Percentiles rank a stretch among this genome's conserved stretches.
phyloP scores from a whole-genome alignment of 2,113 vertebrate genomes.

The Oreotragus oreotragus region DNA sequence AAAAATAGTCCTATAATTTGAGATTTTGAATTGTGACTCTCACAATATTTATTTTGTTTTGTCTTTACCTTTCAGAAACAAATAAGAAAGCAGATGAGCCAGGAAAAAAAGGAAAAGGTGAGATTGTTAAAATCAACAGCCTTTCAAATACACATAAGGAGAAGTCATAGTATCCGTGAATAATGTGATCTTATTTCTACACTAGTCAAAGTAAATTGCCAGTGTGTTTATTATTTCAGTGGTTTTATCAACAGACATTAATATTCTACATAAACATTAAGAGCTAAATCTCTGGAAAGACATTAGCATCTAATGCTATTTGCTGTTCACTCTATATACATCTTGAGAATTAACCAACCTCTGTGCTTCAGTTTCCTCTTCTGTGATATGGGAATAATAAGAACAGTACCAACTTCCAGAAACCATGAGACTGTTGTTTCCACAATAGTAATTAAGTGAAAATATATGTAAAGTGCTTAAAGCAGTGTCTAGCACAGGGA shows the following conservation, averaged over 20 bases:
- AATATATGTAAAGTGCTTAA: background rate
- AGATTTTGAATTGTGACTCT: background rate
- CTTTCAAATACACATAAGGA: background rate
- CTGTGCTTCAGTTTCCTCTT: background rate
- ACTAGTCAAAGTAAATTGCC: background rate
- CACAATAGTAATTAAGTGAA: background rate
- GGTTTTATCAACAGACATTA: background rate
- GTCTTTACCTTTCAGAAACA: constrained; percentile 80
- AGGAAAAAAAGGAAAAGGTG: constrained; percentile 78
- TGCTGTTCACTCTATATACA: rapidly evolving
- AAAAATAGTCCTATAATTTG: background rate
- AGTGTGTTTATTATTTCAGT: background rate
- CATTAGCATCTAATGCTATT: background rate
- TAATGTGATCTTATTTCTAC: background rate
- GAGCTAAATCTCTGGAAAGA: background rate
- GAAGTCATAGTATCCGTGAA: background rate
- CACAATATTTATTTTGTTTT: constrained; percentile 40
- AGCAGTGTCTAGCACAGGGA: background rate
- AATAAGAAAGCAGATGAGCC: constrained; percentile 67
- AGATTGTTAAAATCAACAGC: constrained; percentile 33
- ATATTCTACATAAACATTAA: background rate
- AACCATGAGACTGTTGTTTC: background rate
- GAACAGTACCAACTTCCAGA: background rate
- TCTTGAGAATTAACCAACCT: background rate
- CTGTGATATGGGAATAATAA: background rate